phyloP scores from a whole-genome alignment of 2,888 invertebrate genomes.

The Dynastes hyllus region DNA sequence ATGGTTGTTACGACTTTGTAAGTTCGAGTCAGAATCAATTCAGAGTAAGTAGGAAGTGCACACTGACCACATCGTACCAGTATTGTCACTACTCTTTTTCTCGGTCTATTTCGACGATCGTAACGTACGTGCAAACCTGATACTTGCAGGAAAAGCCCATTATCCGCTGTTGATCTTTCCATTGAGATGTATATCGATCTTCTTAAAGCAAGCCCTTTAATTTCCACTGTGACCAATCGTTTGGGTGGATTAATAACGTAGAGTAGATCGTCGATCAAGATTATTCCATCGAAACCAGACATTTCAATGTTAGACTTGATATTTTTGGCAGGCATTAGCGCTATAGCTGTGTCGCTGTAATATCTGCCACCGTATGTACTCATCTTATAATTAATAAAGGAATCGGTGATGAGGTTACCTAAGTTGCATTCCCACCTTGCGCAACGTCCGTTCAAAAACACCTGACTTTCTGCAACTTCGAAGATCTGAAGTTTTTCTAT shows the following conservation, averaged over 20 bases:
- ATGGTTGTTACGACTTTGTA: constrained; percentile 14
- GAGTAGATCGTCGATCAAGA: constrained; percentile 3
- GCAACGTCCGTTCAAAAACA: constrained; percentile 11
- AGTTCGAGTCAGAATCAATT: neutral
- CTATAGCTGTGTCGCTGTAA: constrained; percentile 15
- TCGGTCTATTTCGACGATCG: neutral
- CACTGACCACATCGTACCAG: neutral
- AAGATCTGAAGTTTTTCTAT: neutral
- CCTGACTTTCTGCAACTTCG: constrained; percentile 3
- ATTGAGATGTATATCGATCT: neutral
- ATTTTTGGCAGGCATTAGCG: neutral
- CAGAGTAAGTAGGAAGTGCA: neutral
- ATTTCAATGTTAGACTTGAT: neutral
- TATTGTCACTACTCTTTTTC: neutral
- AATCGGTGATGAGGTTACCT: constrained; percentile 33
- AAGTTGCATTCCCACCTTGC: constrained; percentile 13
- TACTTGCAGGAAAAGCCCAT: constrained; percentile 20
- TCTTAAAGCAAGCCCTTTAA: neutral
- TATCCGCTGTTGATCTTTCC: neutral
- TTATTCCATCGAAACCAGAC: neutral
- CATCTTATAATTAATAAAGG: constrained; percentile 9
- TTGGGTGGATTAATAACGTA: neutral
- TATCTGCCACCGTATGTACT: neutral
- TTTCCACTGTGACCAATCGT: neutral
- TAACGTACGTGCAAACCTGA: constrained; percentile 6